Conservation (phyloP, 2,113 vertebrate species). For the Platysternon megacephalum region DNA sequence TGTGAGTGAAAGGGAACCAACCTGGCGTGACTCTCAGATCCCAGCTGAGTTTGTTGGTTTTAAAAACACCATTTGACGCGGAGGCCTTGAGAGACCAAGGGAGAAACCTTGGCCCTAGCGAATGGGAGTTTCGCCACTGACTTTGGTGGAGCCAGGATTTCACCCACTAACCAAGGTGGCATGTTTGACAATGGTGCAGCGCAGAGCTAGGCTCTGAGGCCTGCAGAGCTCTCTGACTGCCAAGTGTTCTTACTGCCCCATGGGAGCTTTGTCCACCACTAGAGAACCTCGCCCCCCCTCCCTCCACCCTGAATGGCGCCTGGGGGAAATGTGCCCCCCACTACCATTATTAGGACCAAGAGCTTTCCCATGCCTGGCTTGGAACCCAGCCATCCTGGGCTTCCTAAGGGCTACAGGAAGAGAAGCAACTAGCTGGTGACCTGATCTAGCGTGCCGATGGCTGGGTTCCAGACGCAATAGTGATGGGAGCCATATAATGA, state of each 20-base stretch:
- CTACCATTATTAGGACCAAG: neutral
- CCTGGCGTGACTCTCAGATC: neutral
- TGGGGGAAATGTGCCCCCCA: neutral
- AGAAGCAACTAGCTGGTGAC: neutral
- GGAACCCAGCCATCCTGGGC: neutral
- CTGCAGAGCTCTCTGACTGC: neutral
- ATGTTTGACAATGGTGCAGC: no score
- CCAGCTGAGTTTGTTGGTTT: neutral
- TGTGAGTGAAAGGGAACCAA: neutral
- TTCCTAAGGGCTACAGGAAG: neutral
- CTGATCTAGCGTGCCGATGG: neutral
- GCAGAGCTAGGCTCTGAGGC: neutral
- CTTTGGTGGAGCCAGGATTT: neutral
- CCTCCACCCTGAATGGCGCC: neutral
- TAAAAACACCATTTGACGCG: neutral
- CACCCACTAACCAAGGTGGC: neutral
- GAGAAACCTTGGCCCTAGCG: neutral
- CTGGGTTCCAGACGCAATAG: fast-evolving
- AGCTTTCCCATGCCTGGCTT: fast-evolving
- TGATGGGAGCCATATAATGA: fast-evolving
- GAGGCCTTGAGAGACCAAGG: neutral
- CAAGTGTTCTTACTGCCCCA: neutral
- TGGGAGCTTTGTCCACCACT: neutral
- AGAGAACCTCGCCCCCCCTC: neutral
- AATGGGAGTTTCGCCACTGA: neutral